phyloP scores from a whole-genome alignment of 2,888 invertebrate genomes.

The Tenthredo amoena region DNA sequence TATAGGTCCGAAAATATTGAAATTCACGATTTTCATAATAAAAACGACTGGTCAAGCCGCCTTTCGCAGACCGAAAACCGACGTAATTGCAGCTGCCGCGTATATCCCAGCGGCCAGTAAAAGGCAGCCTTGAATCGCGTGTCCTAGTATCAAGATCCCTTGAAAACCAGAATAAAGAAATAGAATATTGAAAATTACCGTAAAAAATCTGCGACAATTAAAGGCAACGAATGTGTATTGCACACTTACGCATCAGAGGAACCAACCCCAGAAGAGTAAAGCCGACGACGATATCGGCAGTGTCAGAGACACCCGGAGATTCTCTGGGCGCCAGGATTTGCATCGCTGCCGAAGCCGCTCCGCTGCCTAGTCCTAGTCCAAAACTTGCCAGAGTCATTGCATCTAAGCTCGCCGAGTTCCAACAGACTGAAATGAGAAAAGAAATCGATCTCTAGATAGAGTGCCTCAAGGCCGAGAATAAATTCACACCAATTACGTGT shows the following conservation, averaged over 20 bases:
- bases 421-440: conserved; percentile 25
- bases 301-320: conserved; percentile 28
- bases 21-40: not conserved
- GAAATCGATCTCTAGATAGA: not conserved
- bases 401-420: conserved; percentile 43
- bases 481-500: not conserved
- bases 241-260: conserved; percentile 44
- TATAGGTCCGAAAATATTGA: not conserved
- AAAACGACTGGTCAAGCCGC: not conserved
- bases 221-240: not conserved
- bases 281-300: conserved; percentile 34
- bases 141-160: conserved; percentile 35
- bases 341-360: conserved; percentile 9
- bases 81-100: conserved; percentile 30
- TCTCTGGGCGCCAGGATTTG: conserved; percentile 37
- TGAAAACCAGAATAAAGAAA: not conserved
- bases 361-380: conserved; percentile 44
- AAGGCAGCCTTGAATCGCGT: conserved; percentile 29
- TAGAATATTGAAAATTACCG: not conserved
- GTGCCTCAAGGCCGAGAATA: not conserved
- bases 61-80: conserved; percentile 6
- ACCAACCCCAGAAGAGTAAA: conserved; percentile 20
- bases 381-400: conserved; percentile 41
- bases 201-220: not conserved
- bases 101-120: conserved; percentile 44